A percentile compares a stretch with the other conserved stretches of the same genome.
Evolutionary conservation across 1,140 invertebrate genomes (phyloP).

Genomic region (Heliothis virescens): DNA sequence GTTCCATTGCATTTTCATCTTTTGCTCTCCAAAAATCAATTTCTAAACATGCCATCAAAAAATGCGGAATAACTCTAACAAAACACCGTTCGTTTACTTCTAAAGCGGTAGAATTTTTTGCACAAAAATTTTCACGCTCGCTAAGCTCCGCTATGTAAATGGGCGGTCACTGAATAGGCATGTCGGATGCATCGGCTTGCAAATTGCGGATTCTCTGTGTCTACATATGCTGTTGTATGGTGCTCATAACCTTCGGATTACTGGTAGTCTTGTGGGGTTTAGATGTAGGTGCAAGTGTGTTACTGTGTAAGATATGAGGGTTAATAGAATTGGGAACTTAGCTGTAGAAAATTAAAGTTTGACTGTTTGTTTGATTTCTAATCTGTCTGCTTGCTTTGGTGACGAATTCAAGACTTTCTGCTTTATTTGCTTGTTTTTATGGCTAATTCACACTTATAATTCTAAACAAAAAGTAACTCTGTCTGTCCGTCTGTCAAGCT

Average conservation of each 20-base stretch:
- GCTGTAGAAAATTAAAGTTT: no score
- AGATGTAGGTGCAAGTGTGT: neutral
- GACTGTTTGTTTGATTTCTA: no score
- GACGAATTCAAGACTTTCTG: no score
- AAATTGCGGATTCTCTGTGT: constrained; percentile 60
- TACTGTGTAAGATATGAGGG: neutral
- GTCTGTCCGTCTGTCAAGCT: no score
- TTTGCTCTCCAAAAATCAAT: no score
- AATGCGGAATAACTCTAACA: no score
- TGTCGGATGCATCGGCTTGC: constrained; percentile 58
- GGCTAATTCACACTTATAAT: no score
- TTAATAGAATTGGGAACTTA: neutral
- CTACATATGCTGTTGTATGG: constrained; percentile 48
- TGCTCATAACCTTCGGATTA: constrained; percentile 40
- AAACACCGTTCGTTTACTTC: neutral
- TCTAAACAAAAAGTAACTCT: no score
- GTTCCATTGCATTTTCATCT: no score
- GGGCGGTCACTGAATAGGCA: constrained; percentile 56
- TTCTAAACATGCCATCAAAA: no score
- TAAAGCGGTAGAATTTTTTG: neutral
- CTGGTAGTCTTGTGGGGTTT: neutral
- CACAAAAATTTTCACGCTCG: neutral
- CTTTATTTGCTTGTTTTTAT: no score
- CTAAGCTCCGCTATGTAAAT: constrained; percentile 38
- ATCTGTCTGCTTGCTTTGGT: no score